Evolutionary conservation across 2,797 vertebrate genomes (phyloP), one percentile per base, ranked within the genome.

Genomic region (Siniperca undulata): DNA sequence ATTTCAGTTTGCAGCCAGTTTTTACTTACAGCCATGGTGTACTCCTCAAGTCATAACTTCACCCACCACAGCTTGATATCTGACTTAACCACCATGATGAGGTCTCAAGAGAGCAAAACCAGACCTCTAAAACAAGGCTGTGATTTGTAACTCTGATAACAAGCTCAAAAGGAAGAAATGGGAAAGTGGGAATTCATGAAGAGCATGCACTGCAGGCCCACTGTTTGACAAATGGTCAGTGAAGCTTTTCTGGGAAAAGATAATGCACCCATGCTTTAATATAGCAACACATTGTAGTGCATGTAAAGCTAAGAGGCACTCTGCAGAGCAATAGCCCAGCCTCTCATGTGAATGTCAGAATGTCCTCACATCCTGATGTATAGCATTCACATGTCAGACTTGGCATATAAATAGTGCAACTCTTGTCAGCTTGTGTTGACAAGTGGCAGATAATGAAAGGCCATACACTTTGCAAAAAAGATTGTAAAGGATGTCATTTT

Each of bases 401-500:
- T 68, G 67, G 67, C 64, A 52, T 92, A 94, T 92, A 93, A 94
- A 95, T 94, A 92, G 94, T 86, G 80, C 89, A 76, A 86, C 90
- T 30, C 30, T 30, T 94, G 92, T 93, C 89, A 82, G 78, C 61
- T 66, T 44, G 60, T 74, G 75, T 66, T 92, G 92, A 95, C 91
- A 92, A 91, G 93, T 92, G 89, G 80, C 84, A 87, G 82, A 90
- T 83, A 85, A 89, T 75, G 53, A 70, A 90, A 86, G 85, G 86
- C 86, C 85, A 64, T 84, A 78, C 83, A 87, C 88, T 93, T 91
- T 81, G 80, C 91, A 85, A 91, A 92, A 92, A 91, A 85, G 65
- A 85, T 89, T 73, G 80, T 85, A 82, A 89, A 85, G 80, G 70
- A 87, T 94, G 91, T 93, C 94, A 93, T 94, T 95, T 94, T 93